Conservation (phyloP, 1,140 invertebrate species). For the Nylanderia fulva region DNA sequence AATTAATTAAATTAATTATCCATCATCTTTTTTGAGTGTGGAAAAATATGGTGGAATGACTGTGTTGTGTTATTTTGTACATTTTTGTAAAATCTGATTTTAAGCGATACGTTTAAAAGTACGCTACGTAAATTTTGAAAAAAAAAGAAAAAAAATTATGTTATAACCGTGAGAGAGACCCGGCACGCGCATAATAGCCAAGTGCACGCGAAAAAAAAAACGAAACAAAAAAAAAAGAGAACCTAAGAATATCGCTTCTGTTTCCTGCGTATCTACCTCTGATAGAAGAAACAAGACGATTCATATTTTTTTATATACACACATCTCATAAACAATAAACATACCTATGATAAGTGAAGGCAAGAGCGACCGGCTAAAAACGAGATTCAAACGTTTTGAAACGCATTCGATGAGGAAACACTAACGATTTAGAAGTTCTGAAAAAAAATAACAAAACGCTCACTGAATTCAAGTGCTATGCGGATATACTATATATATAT, state of each 20-base stretch:
- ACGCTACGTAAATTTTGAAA: not conserved
- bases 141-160: conserved; percentile 8
- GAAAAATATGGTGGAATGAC: not conserved
- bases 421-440: conserved; percentile 64
- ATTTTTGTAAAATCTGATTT: conserved; percentile 10
- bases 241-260: conserved; percentile 79
- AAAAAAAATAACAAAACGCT: conserved; percentile 1
- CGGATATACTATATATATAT: conserved; percentile 5
- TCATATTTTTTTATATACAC: conserved; percentile 83
- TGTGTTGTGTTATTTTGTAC: not conserved
- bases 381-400: conserved; percentile 57
- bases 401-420: conserved; percentile 51
- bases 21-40: conserved; percentile 5
- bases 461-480: not conserved
- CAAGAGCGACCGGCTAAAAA: conserved; percentile 31
- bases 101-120: not conserved
- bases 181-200: conserved; percentile 8
- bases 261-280: conserved; percentile 84
- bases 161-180: conserved; percentile 48
- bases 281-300: conserved; percentile 81
- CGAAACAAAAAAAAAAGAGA: conserved; percentile 52
- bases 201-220: conserved; percentile 51
- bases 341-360: conserved; percentile 71
- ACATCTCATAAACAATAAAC: conserved; percentile 80
- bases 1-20: conserved; percentile 33